Evolutionary conservation across 2,888 invertebrate genomes (phyloP), one percentile per base, ranked within the genome.

Genomic region (Drosophila neotestacea): DNA sequence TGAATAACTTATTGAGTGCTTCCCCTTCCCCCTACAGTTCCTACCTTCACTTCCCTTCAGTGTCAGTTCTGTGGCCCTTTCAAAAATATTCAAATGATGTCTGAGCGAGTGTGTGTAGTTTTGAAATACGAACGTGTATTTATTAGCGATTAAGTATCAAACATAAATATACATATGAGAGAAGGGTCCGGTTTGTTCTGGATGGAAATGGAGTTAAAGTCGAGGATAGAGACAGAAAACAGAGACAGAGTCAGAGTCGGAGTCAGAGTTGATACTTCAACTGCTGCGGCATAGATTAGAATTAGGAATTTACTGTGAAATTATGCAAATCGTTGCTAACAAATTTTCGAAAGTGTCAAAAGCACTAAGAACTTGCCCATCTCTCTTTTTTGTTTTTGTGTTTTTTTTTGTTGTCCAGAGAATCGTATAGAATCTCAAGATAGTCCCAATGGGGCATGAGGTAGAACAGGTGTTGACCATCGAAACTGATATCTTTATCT

Each of bases 231-330:
- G 28, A 28, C 27, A 7, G 3, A 22, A 22, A 22, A 3, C 22
- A 22, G 47, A 48, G 13, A 4, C 30, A 7, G 5, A 7, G 30
- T 50, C 41, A n/a, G 22, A 38, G 51, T 36, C 22, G 9, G n/a
- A 47, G 41, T 39, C 22, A 13, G 42, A 50, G 50, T 59, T 46
- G 61, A 22, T 32, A 52, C 47, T 48, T 41, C 54, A 42, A 52
- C 52, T 61, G 60, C 6, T 36, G 58, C 48, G 59, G 59, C 80
- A 73, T 79, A 78, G 81, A 79, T 78, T 76, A 54, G 72, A 80
- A 79, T 85, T 80, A 74, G 69, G 68, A 88, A 85, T 85, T 88
- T 88, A 85, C 88, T 88, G 81, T 84, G 87, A 88, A 86, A 88
- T 86, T 88, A 85, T 85, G 85, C 81, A 88, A 85, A 85, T 86